A percentile compares a stretch with the other conserved stretches of the same genome.
These are phyloP conservation scores for Eublepharis macularius DNA, from an alignment of 2,113 vertebrate species.

Conservation along the genomic window DNA sequence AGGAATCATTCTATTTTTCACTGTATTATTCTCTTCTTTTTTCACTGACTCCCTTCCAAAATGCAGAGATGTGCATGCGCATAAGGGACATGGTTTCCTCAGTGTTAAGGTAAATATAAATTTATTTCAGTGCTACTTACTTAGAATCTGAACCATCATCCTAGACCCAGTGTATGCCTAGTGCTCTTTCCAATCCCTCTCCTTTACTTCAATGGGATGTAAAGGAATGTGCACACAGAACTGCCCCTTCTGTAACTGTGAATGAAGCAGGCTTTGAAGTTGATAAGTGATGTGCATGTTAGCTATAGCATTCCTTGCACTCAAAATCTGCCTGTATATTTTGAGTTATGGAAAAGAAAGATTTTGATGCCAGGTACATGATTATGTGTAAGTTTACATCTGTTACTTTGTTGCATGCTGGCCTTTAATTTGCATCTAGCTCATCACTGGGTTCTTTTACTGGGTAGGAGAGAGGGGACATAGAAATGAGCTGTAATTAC, in stretches of 20 bases:
- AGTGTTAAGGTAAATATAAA: not conserved
- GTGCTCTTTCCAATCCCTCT: not conserved
- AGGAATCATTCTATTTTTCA: not conserved
- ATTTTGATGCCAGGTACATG: not conserved
- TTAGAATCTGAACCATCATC: not conserved
- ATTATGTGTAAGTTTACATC: not conserved
- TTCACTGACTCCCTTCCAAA: too few relatives aligned
- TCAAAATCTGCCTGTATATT: not conserved
- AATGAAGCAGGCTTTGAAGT: not conserved
- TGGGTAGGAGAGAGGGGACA: constrained; percentile 20
- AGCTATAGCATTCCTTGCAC: not conserved
- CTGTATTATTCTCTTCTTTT: not conserved
- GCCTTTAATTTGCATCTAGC: constrained; percentile 61
- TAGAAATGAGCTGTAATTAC: constrained; percentile 3
- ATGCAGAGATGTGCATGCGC: not conserved
- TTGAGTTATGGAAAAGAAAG: not conserved
- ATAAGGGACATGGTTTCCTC: too few relatives aligned
- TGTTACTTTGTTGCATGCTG: constrained; percentile 50
- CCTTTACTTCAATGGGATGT: not conserved
- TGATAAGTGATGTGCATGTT: not conserved
- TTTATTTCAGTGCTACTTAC: not conserved
- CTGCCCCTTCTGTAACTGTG: too few relatives aligned
- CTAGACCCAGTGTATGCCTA: not conserved
- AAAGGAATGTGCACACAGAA: not conserved
- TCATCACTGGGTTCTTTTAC: constrained; percentile 68